Percentiles rank a stretch among this genome's conserved stretches.
These are phyloP conservation scores for Anarrhichthys ocellatus DNA, from an alignment of 2,113 vertebrate genomes.

Conservation along the genomic window DNA sequence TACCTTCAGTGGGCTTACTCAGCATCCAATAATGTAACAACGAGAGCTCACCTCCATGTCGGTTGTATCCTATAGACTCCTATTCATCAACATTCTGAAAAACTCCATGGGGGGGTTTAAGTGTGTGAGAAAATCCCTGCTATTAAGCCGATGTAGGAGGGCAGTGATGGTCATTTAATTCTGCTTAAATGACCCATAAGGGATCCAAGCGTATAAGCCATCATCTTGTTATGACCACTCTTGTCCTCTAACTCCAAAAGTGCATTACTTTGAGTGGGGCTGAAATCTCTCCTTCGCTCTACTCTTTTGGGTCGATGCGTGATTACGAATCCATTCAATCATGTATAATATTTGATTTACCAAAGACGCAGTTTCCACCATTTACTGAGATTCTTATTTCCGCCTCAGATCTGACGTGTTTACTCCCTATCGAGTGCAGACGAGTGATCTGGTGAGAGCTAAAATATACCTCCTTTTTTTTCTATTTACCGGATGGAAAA, in stretches of 20 bases:
- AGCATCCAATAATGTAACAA: constrained; percentile 12
- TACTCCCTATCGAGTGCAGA: constrained; percentile 33
- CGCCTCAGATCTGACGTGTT: constrained; percentile 6
- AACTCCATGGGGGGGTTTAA: constrained; percentile 54
- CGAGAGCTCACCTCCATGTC: constrained; percentile 28
- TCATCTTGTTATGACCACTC: constrained; percentile 56
- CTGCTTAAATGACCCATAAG: constrained; percentile 59
- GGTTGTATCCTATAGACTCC: constrained; percentile 4
- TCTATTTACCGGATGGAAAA: constrained; percentile 48
- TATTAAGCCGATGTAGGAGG: constrained; percentile 66
- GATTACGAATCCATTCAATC: constrained; percentile 3
- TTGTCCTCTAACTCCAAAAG: constrained; percentile 26
- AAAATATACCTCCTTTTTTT: constrained; percentile 9
- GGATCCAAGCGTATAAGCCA: constrained; percentile 45
- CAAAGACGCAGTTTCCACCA: neutral
- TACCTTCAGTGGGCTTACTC: constrained; percentile 22
- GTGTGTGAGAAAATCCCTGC: constrained; percentile 48
- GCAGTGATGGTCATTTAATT: constrained; percentile 69
- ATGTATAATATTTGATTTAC: constrained; percentile 3
- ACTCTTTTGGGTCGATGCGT: neutral
- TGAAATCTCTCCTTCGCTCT: constrained; percentile 13
- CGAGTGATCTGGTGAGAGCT: constrained; percentile 33
- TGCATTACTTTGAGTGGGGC: constrained; percentile 13
- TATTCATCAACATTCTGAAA: constrained; percentile 62
- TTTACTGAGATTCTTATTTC: constrained; percentile 4